These are phyloP conservation scores for Pammene aurita DNA, from an alignment of 2,888 invertebrate genomes.

Conservation along the genomic window DNA sequence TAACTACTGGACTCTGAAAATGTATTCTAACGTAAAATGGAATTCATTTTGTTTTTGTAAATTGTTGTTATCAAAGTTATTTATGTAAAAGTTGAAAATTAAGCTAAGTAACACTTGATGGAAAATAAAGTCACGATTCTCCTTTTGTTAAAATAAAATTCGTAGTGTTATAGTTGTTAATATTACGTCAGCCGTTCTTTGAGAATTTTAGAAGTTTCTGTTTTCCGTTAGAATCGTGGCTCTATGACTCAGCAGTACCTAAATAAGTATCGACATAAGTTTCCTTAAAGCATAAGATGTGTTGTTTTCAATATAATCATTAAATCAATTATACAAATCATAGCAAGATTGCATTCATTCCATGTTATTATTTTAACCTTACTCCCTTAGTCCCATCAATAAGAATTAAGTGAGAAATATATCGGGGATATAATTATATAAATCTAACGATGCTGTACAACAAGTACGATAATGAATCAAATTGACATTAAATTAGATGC, in stretches of 20 bases:
- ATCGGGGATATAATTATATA: background rate
- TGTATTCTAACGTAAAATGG: conserved; percentile 34
- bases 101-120: conserved; percentile 48
- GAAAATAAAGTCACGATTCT: conserved; percentile 53
- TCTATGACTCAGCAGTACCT: conserved; percentile 42
- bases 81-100: conserved; percentile 54
- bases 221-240: conserved; percentile 46
- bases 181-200: conserved; percentile 12
- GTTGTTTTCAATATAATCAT: conserved; percentile 68
- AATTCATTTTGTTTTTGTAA: conserved; percentile 54
- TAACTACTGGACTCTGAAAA: conserved; percentile 26
- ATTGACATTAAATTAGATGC: too few relatives aligned
- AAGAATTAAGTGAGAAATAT: background rate
- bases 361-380: conserved; percentile 57
- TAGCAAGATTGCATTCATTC: conserved; percentile 67
- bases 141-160: conserved; percentile 10
- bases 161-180: conserved; percentile 22
- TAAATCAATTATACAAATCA: conserved; percentile 68
- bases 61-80: conserved; percentile 65
- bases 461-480: too few relatives aligned
- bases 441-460: too few relatives aligned
- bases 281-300: conserved; percentile 59
- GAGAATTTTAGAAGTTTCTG: conserved; percentile 25
- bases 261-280: conserved; percentile 49
- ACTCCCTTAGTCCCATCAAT: background rate